Conservation (phyloP, 2,113 vertebrate genomes). For the Limnothrissa miodon region DNA sequence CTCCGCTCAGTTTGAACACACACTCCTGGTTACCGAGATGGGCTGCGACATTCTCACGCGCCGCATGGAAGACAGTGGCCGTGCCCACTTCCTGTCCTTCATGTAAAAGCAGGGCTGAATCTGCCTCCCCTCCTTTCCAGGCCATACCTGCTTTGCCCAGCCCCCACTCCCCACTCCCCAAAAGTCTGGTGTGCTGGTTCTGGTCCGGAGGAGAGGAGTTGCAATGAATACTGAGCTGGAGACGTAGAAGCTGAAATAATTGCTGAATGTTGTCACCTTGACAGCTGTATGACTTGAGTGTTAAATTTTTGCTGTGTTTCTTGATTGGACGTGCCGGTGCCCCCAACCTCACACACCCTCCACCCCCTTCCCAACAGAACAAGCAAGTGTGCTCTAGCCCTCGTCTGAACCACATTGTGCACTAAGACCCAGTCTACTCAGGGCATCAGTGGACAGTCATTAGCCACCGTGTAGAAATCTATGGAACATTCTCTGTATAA, state of each 20-base stretch:
- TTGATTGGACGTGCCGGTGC: background rate
- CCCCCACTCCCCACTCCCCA: background rate
- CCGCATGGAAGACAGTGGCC: slow-evolving; percentile 78
- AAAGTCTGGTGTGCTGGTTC: background rate
- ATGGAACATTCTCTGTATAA: background rate
- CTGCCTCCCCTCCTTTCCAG: background rate
- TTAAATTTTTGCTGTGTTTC: background rate
- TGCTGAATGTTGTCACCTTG: slow-evolving; percentile 13
- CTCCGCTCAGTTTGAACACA: slow-evolving; percentile 98
- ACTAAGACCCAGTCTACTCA: background rate
- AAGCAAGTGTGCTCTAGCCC: background rate
- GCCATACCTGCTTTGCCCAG: background rate
- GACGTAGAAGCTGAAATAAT: slow-evolving; percentile 1
- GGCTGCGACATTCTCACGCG: slow-evolving; percentile 94
- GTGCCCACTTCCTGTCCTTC: slow-evolving; percentile 89
- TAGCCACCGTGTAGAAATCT: background rate
- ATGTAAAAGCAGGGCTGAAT: slow-evolving; percentile 62
- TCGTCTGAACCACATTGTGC: background rate
- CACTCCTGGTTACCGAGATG: slow-evolving; percentile 90
- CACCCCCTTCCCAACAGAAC: background rate
- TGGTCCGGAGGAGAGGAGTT: background rate
- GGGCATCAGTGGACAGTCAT: background rate
- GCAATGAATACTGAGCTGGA: slow-evolving; percentile 3
- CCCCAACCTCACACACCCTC: background rate
- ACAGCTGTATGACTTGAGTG: background rate